Percentiles rank a stretch among this genome's conserved stretches.
These are phyloP conservation scores for Formica aserva DNA, from an alignment of 2,888 invertebrate genomes.

Conservation along the genomic window DNA sequence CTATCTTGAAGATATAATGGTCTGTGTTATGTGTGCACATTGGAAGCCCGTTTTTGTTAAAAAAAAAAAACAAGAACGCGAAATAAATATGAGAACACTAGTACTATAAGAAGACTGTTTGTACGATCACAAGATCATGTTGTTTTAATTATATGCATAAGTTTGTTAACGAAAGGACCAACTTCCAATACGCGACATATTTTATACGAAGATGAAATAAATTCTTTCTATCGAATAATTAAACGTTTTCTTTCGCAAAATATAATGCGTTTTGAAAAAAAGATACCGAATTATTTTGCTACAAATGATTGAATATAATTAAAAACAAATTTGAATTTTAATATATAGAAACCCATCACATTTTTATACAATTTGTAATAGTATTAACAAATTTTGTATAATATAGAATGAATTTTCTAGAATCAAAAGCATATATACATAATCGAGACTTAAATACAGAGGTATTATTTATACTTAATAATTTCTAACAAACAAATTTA, in stretches of 20 bases:
- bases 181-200: conserved; percentile 47
- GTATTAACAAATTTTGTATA: conserved; percentile 12
- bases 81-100: conserved; percentile 50
- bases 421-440: conserved; percentile 8
- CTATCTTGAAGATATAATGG: conserved; percentile 55
- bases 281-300: not conserved
- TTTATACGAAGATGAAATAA: conserved; percentile 56
- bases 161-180: conserved; percentile 31
- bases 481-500: conserved; percentile 20
- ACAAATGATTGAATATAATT: not conserved
- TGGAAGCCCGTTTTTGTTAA: conserved; percentile 71
- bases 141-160: conserved; percentile 56
- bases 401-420: conserved; percentile 13
- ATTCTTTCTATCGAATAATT: conserved; percentile 15
- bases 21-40: conserved; percentile 52
- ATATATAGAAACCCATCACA: not conserved
- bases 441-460: not conserved
- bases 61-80: conserved; percentile 51
- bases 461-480: conserved; percentile 24
- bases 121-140: conserved; percentile 12
- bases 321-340: conserved; percentile 6
- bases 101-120: conserved; percentile 36
- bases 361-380: not conserved
- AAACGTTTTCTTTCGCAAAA: not conserved
- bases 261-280: not conserved